Evolutionary conservation across 2,113 vertebrate genomes (phyloP), one percentile per base, ranked within the genome.

Genomic region (Spea bombifrons): DNA sequence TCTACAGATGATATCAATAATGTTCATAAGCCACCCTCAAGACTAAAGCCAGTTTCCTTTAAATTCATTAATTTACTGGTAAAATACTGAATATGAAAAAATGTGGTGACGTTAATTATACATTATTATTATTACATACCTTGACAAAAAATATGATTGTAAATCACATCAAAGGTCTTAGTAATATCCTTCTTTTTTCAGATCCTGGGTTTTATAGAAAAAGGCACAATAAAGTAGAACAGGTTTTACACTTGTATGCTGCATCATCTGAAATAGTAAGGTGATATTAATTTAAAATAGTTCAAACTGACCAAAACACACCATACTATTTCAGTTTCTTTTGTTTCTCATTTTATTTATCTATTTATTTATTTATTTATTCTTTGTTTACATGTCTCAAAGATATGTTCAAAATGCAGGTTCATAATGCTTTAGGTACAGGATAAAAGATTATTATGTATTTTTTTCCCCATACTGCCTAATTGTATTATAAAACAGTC

Each of bases 391-490:
- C 46, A 71, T 71, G 59, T 71, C 30, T 71, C 65, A 78, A 10
- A 17, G 68, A 65, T 46, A 65, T 53, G 68, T 59, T 78, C 57
- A 87, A 87, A 83, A 85, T 85, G 88, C 90, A 91, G 90, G 86
- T 86, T 87, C 70, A 10, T 85, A 85, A 86, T 89, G 85, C 83
- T 71, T 82, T 87, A 86, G 45, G 75, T 84, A 73, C 82, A 75
- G 83, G 81, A 75, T 82, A 84, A 83, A 80, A 76, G 81, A 80
- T 85, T 80, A 87, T 30, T 30, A 85, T 72, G 85, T 85, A 86
- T 89, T 13, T 59, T 86, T 85, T 90, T 88, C 82, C 82, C 82
- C 88, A 90, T 89, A 92, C 90, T 92, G 91, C 91, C 91, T 91
- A 88, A 88, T 85, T 71, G 78, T 91, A 84, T 3, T 82, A 80